Conservation (phyloP, 2,888 invertebrate species). For the Drosophila nr. fundita region DNA sequence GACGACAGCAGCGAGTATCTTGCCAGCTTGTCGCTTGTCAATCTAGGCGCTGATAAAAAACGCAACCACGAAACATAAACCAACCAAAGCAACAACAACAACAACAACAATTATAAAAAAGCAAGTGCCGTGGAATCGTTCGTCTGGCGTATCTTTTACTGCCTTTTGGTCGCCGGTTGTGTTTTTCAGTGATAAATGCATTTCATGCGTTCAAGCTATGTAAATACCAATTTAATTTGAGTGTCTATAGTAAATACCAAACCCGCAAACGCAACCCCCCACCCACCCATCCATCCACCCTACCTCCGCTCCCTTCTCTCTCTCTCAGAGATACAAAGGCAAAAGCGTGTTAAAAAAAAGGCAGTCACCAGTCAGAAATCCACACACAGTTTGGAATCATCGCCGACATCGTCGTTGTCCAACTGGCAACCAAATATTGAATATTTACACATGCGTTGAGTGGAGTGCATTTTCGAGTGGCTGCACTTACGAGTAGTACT, state of each 20-base stretch:
- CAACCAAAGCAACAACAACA: constrained; percentile 39
- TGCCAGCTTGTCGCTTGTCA: constrained; percentile 66
- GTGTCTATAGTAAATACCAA: constrained; percentile 74
- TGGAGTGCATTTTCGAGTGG: constrained; percentile 77
- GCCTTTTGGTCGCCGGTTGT: constrained; percentile 26
- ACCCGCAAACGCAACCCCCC: constrained; percentile 34
- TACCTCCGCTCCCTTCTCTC: not conserved
- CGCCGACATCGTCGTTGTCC: constrained; percentile 16
- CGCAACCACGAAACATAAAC: constrained; percentile 65
- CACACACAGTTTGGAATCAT: constrained; percentile 35
- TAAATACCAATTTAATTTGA: constrained; percentile 84
- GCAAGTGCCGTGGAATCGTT: constrained; percentile 64
- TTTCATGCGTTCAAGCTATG: constrained; percentile 78
- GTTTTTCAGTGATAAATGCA: constrained; percentile 71
- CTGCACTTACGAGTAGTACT: constrained; percentile 65
- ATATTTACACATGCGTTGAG: constrained; percentile 80
- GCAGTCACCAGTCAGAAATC: constrained; percentile 57
- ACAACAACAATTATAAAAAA: constrained; percentile 32
- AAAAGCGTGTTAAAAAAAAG: constrained; percentile 46
- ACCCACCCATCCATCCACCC: not conserved
- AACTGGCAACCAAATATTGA: constrained; percentile 76
- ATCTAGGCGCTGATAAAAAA: constrained; percentile 77
- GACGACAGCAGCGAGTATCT: constrained; percentile 41
- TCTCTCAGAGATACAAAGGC: constrained; percentile 17
- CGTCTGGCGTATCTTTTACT: constrained; percentile 42